Percentiles rank a stretch among this genome's conserved stretches.
Conservation (phyloP, 1,140 invertebrate genomes). For the Drosophila rufa region DNA sequence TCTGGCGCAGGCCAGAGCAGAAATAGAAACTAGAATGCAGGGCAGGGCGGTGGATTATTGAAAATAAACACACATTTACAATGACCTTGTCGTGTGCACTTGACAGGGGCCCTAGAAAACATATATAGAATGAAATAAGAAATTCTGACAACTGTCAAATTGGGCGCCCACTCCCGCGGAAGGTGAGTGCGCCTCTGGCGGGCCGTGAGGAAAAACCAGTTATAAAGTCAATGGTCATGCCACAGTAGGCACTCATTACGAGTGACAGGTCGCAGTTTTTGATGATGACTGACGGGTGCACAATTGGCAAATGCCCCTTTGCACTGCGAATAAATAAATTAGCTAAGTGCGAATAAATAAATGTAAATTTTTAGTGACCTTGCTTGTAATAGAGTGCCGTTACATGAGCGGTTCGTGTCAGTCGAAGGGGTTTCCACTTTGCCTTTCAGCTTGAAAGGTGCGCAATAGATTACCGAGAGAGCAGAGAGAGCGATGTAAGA, state of each 20-base stretch:
- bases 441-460: slow-evolving; percentile 67
- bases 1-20: slow-evolving; percentile 36
- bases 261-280: slow-evolving; percentile 46
- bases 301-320: slow-evolving; percentile 20
- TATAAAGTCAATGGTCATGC: slow-evolving; percentile 80
- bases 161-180: slow-evolving; percentile 35
- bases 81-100: slow-evolving; percentile 75
- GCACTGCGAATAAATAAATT: slow-evolving; percentile 27
- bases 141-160: slow-evolving; percentile 19
- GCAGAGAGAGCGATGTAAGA: background rate
- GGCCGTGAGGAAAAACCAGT: slow-evolving; percentile 64
- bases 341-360: slow-evolving; percentile 39
- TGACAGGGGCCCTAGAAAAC: slow-evolving; percentile 47
- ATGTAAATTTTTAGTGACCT: slow-evolving; percentile 39
- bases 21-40: slow-evolving; percentile 39
- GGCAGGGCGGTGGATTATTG: slow-evolving; percentile 19
- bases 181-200: slow-evolving; percentile 58
- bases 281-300: slow-evolving; percentile 36
- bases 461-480: slow-evolving; percentile 55
- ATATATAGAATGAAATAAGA: slow-evolving; percentile 9
- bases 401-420: slow-evolving; percentile 31
- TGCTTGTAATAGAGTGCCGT: slow-evolving; percentile 42
- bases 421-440: slow-evolving; percentile 61
- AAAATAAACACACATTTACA: slow-evolving; percentile 63
- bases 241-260: slow-evolving; percentile 62